Percentiles rank a stretch among this genome's conserved stretches.
Evolutionary conservation across 2,888 invertebrate genomes (phyloP).

Genomic region (Caenorhabditis sp.): DNA sequence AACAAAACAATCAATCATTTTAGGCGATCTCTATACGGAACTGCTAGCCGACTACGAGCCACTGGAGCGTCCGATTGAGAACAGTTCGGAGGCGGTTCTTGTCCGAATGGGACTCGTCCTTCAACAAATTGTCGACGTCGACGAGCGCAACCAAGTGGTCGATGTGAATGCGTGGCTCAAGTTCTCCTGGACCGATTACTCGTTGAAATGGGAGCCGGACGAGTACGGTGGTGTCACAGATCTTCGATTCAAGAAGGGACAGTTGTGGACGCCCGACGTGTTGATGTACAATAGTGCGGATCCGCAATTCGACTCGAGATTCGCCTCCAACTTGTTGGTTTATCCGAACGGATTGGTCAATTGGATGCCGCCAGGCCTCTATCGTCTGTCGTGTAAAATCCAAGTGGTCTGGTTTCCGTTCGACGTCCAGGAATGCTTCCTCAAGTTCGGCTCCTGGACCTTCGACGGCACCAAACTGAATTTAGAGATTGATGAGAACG

Average conservation of each 20-base stretch:
- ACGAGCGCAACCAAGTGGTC: conserved; percentile 72
- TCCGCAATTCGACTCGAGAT: conserved; percentile 98
- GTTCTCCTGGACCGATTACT: conserved; percentile 70
- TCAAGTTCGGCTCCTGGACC: conserved; percentile 76
- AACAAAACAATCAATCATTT: background rate
- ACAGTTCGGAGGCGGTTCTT: conserved; percentile 64
- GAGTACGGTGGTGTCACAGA: conserved; percentile 69
- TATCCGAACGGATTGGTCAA: conserved; percentile 93
- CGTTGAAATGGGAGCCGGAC: conserved; percentile 65
- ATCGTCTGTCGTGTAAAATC: conserved; percentile 86
- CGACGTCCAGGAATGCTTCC: conserved; percentile 86
- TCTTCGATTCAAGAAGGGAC: conserved; percentile 63
- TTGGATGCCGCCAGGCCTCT: conserved; percentile 89
- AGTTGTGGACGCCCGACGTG: conserved; percentile 73
- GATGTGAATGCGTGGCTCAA: conserved; percentile 73
- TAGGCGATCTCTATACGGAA: conserved; percentile 63
- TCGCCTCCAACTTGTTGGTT: conserved; percentile 96
- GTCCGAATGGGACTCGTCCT: conserved; percentile 67
- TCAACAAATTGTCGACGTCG: conserved; percentile 56
- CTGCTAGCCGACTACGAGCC: conserved; percentile 69
- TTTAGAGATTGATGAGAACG: conserved; percentile 69
- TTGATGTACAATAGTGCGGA: conserved; percentile 85
- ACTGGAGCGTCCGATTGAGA: conserved; percentile 67
- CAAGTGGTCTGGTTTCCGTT: conserved; percentile 99
- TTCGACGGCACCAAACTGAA: conserved; percentile 73